These are phyloP conservation scores for Clamator glandarius DNA, from an alignment of 2,797 vertebrate species.

Conservation along the genomic window DNA sequence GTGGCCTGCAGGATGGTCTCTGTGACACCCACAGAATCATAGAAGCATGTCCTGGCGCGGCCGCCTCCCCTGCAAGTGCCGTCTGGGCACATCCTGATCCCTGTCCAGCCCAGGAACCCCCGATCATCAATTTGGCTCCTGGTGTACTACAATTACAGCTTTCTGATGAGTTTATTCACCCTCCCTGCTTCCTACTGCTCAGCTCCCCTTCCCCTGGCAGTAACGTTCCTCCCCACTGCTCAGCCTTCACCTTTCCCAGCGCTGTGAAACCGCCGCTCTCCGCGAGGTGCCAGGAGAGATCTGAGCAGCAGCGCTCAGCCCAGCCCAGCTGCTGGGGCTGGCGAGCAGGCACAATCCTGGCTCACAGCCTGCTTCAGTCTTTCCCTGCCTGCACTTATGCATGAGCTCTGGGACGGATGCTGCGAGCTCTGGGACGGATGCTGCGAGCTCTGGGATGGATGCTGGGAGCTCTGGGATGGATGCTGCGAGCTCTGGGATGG, in stretches of 20 bases:
- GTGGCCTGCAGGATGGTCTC: fast-evolving
- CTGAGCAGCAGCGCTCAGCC: not conserved
- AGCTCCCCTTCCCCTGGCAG: not conserved
- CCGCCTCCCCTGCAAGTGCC: not conserved
- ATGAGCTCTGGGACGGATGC: fast-evolving
- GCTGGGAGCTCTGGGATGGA: too few species aligned
- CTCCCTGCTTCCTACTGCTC: not conserved
- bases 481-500: too few species aligned
- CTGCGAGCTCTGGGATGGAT: too few species aligned
- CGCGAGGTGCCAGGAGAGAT: constrained; percentile 67
- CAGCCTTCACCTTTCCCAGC: not conserved
- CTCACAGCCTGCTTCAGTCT: not conserved
- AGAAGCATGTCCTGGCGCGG: too few species aligned
- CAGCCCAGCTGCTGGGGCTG: not conserved
- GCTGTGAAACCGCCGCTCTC: constrained; percentile 43
- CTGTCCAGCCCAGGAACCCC: not conserved
- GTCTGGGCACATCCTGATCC: not conserved
- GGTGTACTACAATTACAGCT: fast-evolving
- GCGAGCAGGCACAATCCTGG: not conserved
- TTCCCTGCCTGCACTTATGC: not conserved
- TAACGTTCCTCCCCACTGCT: not conserved
- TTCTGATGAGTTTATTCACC: not conserved
- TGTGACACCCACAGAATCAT: not conserved
- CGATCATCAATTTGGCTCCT: not conserved
- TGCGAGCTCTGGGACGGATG: not conserved